A percentile compares a stretch with the other conserved stretches of the same genome.
phyloP scores from a whole-genome alignment of 2,113 vertebrate genomes.

The Lampris incognitus region DNA sequence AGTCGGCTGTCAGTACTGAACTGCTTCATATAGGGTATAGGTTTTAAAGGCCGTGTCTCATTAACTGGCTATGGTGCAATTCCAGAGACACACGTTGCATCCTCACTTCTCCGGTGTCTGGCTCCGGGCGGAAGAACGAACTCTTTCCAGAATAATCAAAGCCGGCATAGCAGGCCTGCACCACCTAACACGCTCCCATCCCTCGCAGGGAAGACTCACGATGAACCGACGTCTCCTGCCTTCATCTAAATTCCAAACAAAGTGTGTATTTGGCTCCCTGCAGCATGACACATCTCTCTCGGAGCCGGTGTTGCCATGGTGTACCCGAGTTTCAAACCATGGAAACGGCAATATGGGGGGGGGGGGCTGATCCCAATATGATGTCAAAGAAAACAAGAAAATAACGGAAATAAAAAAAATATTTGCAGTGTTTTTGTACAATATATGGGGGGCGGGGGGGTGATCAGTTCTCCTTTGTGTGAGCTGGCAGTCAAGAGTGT shows the following conservation, averaged over 20 bases:
- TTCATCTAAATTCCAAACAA: conserved; percentile 40
- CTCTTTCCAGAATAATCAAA: no score
- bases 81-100: no score
- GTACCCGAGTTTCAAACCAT: conserved; percentile 57
- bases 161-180: no score
- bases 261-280: conserved; percentile 48
- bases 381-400: conserved; percentile 45
- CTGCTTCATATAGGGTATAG: no score
- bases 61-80: no score
- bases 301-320: conserved; percentile 53
- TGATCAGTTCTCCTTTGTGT: neutral
- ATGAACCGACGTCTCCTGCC: conserved; percentile 1
- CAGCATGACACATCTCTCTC: conserved; percentile 35
- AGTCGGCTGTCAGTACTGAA: no score
- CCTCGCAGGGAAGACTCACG: neutral
- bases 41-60: no score
- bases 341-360: conserved; percentile 60
- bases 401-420: neutral
- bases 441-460: neutral
- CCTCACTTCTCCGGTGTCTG: no score
- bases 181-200: no score
- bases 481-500: neutral
- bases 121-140: no score
- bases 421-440: neutral
- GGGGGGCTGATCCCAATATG: conserved; percentile 18